Base-by-base conservation (phyloP, 2,113 vertebrate genomes). In the Peucedramus taeniatus region DNA sequence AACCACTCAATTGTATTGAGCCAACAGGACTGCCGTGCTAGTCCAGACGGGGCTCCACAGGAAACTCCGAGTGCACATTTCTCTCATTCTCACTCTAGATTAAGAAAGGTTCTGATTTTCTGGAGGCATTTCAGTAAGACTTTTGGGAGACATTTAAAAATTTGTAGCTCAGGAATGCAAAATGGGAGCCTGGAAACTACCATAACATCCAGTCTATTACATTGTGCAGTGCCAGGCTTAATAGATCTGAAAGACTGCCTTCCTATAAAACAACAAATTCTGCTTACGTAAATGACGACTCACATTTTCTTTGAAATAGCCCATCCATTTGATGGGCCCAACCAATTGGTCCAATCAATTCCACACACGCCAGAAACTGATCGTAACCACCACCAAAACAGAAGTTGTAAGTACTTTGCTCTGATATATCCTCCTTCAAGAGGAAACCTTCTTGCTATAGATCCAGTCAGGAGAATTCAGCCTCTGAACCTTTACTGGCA, bases 31-130 rank as follows among this genome's bases (percentile, higher is more conserved):
- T 77, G 68, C 56, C 54, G 45, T 72, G 57, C 66, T 88, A 65
- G 47, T 69, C 88, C 94, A 96, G 95, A 93, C 59, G 71, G 86
- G 54, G 39, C 88, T 95, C 90, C 76, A 70, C 92, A 89, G 92
- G 83, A 95, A 76, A 79, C 33, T 72, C 37, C 12, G 17, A 86
- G 21, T 35, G 8, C 78, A 93, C 33, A 44, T 75, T 87, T 90
- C 93, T 84, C 60, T 91, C 16, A 75, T 78, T 78, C 53, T 39
- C 65, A 75, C 37, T 91, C 56, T 56, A 81, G 44, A 76, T 2
- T 68, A 22, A 71, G 44, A 93, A 82, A 78, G 31, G 19, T 79
- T 71, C 24, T 49, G 33, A 71, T 75, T 93, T 93, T 82, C 56
- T 91, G 40, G 33, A 85, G 65, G 30, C 8, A 49, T 60, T 94